These are phyloP conservation scores for Cheilosia impressa DNA, from an alignment of 2,888 invertebrate species.

Conservation along the genomic window DNA sequence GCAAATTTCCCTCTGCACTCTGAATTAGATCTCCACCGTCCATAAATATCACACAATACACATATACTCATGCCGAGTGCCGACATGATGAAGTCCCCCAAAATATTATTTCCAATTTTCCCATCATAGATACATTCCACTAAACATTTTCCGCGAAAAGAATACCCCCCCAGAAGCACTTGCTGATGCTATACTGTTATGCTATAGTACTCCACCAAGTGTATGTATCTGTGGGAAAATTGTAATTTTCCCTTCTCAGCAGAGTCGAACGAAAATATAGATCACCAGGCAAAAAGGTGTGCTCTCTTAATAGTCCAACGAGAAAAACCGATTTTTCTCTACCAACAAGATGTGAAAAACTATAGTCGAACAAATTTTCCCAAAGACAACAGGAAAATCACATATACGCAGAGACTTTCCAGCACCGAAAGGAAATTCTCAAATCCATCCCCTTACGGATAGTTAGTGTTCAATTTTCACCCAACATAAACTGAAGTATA, in stretches of 20 bases:
- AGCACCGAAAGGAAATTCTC: conserved; percentile 50
- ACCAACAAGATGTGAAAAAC: conserved; percentile 58
- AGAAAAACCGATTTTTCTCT: conserved; percentile 69
- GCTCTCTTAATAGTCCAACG: conserved; percentile 56
- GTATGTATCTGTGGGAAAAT: conserved; percentile 68
- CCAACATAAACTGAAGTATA: conserved; percentile 54
- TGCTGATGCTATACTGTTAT: conserved; percentile 20
- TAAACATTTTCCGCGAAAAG: conserved; percentile 37
- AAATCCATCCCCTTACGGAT: conserved; percentile 53
- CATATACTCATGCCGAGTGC: background rate
- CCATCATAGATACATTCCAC: conserved; percentile 50
- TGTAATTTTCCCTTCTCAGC: conserved; percentile 46
- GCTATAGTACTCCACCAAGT: conserved; percentile 23
- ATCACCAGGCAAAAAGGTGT: conserved; percentile 72
- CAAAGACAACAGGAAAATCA: conserved; percentile 34
- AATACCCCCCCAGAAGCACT: conserved; percentile 21
- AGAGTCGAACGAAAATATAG: conserved; percentile 63
- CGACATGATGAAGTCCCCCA: background rate
- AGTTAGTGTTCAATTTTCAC: conserved; percentile 51
- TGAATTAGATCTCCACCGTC: background rate
- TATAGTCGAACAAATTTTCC: conserved; percentile 59
- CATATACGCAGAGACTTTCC: conserved; percentile 42
- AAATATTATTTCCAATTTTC: conserved; percentile 43
- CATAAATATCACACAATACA: conserved; percentile 2
- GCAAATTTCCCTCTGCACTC: conserved; percentile 36